A percentile compares a stretch with the other conserved stretches of the same genome.
Conservation (phyloP, 2,797 vertebrate species). For the Muscicapa comitata region DNA sequence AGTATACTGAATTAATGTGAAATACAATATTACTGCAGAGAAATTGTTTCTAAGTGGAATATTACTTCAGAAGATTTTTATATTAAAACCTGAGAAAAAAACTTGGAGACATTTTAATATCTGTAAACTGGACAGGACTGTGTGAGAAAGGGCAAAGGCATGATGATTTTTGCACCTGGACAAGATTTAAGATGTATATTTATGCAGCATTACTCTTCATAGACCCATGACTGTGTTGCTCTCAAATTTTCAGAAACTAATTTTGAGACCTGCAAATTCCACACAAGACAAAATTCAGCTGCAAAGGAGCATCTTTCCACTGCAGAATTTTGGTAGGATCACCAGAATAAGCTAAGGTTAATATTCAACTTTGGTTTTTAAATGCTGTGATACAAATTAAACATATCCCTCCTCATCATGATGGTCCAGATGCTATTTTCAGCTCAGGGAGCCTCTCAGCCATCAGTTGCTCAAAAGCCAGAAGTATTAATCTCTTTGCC, state of each 20-base stretch:
- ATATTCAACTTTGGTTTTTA: not conserved
- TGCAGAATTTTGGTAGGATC: not conserved
- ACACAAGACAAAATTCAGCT: not conserved
- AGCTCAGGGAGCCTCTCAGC: not conserved
- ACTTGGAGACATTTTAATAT: not conserved
- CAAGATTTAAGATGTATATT: not conserved
- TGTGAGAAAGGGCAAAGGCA: not conserved
- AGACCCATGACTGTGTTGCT: not conserved
- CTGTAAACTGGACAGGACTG: not conserved
- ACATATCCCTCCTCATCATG: not conserved
- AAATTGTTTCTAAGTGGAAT: not conserved
- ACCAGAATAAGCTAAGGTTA: not conserved
- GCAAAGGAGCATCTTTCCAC: not conserved
- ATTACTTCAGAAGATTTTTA: not conserved
- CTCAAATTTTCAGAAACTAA: not conserved
- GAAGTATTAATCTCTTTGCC: not conserved
- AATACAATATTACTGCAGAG: not conserved
- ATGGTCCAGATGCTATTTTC: not conserved
- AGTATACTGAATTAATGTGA: not conserved
- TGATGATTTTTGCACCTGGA: not conserved
- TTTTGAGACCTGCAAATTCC: not conserved
- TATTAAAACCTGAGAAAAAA: not conserved
- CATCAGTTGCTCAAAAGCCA: not conserved
- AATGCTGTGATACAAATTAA: not conserved
- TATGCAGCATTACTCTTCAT: rapidly evolving